These are phyloP conservation scores for Ceramica pisi DNA, from an alignment of 2,888 invertebrate genomes.

Conservation along the genomic window DNA sequence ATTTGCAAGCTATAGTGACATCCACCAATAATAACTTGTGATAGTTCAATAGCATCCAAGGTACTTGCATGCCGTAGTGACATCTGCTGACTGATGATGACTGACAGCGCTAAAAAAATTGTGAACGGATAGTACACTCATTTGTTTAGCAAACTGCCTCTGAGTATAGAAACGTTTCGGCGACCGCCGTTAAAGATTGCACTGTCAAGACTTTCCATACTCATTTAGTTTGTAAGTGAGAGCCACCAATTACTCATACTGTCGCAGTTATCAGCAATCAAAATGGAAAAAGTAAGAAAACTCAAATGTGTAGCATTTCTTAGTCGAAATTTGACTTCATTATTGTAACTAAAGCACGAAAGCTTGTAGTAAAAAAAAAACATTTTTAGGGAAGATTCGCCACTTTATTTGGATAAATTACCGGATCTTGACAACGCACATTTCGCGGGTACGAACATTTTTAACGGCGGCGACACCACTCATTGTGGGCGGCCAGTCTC, in stretches of 20 bases:
- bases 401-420: neutral
- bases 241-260: neutral
- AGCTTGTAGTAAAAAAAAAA: neutral
- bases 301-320: neutral
- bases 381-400: neutral
- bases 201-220: neutral
- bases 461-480: neutral
- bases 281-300: too few species aligned
- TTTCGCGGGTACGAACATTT: neutral
- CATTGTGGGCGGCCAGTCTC: neutral
- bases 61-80: too few species aligned
- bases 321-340: neutral
- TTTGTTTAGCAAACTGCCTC: neutral
- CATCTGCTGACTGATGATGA: neutral
- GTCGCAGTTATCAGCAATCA: too few species aligned
- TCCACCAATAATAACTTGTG: too few species aligned
- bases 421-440: neutral
- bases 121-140: neutral
- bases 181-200: neutral
- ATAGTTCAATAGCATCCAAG: too few species aligned
- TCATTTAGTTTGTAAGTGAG: neutral
- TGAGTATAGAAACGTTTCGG: neutral
- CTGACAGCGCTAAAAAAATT: neutral
- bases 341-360: neutral
- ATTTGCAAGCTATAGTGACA: too few species aligned